Evolutionary conservation across 2,888 invertebrate genomes (phyloP), one percentile per base, ranked within the genome.

Genomic region (Cotesia congregata): DNA sequence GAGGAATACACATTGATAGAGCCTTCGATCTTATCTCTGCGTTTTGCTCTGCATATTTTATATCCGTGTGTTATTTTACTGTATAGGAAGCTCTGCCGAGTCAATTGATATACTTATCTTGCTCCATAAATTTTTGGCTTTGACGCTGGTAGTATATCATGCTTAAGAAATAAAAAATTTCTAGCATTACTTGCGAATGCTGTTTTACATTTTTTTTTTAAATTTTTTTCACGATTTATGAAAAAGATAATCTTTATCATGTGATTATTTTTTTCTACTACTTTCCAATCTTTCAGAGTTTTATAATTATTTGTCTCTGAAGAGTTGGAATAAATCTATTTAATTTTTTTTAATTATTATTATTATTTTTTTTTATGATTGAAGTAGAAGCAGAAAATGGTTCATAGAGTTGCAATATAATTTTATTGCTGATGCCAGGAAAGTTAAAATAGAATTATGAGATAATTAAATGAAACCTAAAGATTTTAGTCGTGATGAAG

Each of bases 121-220:
- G 50, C 50, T 73, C 17, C n/a, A 62, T 67, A 69, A 69, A 64
- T 71, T 72, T 70, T 30, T 30, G 17, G 50, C 20, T 69, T 39
- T 12, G 59, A 67, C 70, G 67, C 72, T 59, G 71, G 71, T 75
- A 72, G 65, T 72, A 41, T 68, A 72, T 72, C 9, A 72, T 72
- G 12, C 17, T 71, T 20, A 20, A 61, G 64, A 40, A 61, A 9
- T 12, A 15, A 39, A 67, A 74, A 59, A 68, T 67, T 40, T 41
- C 12, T 17, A 64, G 12, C n/a, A 69, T 65, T 40, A 38, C 68
- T 74, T 30, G 6, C 15, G 15, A 65, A 65, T 30, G 38, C 5
- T 65, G 30, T 9, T 65, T 65, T 50, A 50, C 12, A 50, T 50
- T 50, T 50, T 50, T 50, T 50, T 12, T 50, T 12, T 0, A 50